Conservation (phyloP, 2,113 vertebrate genomes). For the Daphoenositta chrysoptera region DNA sequence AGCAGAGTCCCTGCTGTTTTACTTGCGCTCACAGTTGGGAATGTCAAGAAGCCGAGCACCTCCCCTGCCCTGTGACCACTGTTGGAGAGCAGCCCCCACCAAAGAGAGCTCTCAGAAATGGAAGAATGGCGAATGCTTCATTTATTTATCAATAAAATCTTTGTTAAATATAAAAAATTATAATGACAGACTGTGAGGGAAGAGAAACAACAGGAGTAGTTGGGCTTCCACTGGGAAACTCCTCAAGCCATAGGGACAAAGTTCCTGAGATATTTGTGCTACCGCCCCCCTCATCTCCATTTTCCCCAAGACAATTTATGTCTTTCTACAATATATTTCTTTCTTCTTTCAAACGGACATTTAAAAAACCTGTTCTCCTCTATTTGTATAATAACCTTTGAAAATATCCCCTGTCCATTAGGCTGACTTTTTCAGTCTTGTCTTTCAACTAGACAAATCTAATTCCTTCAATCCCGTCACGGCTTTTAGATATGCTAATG, state of each 20-base stretch:
- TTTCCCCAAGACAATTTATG: neutral
- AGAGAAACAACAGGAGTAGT: neutral
- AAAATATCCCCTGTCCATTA: neutral
- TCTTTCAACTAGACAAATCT: neutral
- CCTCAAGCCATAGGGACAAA: neutral
- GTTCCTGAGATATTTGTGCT: neutral
- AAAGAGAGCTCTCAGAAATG: neutral
- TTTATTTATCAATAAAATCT: neutral
- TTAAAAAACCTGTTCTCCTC: neutral
- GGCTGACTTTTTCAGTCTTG: neutral
- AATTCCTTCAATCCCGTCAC: neutral
- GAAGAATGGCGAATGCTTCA: neutral
- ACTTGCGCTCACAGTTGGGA: neutral
- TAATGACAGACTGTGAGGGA: neutral
- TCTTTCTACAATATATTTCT: neutral
- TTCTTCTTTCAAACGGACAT: neutral
- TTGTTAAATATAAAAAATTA: neutral
- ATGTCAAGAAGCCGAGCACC: neutral
- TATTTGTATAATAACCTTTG: neutral
- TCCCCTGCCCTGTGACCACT: neutral
- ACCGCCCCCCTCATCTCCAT: fast-evolving
- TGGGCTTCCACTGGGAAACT: neutral
- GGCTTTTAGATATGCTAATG: neutral
- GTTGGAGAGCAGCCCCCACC: neutral
- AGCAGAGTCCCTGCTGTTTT: neutral